These are phyloP conservation scores for Chloroclystis v-ata DNA, from an alignment of 2,888 invertebrate species.

Conservation along the genomic window DNA sequence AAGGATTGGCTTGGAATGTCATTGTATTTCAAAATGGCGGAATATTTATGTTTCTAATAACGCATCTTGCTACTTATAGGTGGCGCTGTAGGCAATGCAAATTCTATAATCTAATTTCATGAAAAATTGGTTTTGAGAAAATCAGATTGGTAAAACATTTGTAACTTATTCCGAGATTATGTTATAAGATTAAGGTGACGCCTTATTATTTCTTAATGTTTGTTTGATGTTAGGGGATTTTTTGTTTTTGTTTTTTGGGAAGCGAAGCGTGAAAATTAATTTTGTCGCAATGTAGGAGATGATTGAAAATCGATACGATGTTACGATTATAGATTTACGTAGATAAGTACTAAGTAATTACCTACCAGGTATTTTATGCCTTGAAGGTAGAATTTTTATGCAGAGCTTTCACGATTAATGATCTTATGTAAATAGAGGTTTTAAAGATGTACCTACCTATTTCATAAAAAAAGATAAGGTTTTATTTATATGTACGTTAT, in stretches of 20 bases:
- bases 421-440: too few relatives aligned
- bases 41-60: slow-evolving; percentile 42
- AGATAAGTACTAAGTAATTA: background rate
- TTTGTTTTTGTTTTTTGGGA: slow-evolving; percentile 40
- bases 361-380: too few relatives aligned
- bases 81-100: slow-evolving; percentile 73
- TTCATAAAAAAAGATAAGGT: too few relatives aligned
- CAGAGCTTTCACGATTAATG: too few relatives aligned
- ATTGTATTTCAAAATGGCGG: slow-evolving; percentile 9
- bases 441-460: too few relatives aligned
- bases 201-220: slow-evolving; percentile 70
- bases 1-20: slow-evolving; percentile 20
- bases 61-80: slow-evolving; percentile 53
- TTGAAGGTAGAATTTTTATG: too few relatives aligned
- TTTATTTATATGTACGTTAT: too few relatives aligned
- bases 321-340: background rate
- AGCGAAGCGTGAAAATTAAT: slow-evolving; percentile 43
- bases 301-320: slow-evolving; percentile 12
- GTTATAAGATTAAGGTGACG: slow-evolving; percentile 70
- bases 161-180: slow-evolving; percentile 70
- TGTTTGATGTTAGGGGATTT: slow-evolving; percentile 56
- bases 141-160: slow-evolving; percentile 73
- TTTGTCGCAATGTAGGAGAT: slow-evolving; percentile 5
- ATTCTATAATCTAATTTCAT: slow-evolving; percentile 72
- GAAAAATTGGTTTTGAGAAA: slow-evolving; percentile 66